Conservation (phyloP, 2,797 vertebrate species). For the Zenarchopterus dispar region DNA sequence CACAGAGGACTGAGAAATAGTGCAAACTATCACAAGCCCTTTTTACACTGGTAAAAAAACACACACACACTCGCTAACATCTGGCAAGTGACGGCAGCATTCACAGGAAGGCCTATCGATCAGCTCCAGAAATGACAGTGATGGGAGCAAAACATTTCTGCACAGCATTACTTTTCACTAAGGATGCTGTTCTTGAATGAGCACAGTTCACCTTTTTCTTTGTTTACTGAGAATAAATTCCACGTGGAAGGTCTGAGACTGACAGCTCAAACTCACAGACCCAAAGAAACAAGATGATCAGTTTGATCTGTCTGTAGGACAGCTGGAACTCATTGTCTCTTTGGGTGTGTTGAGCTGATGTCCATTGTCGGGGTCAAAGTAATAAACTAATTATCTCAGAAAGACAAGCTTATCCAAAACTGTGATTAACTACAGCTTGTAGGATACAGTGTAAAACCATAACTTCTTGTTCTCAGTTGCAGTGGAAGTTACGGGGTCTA, state of each 20-base stretch:
- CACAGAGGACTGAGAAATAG: constrained; percentile 10
- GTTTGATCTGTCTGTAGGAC: not conserved
- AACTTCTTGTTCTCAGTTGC: no score
- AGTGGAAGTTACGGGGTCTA: no score
- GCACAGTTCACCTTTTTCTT: not conserved
- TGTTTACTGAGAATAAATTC: not conserved
- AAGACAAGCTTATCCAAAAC: no score
- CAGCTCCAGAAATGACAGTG: no score
- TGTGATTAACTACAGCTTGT: no score
- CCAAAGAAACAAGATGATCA: not conserved
- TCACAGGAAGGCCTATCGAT: no score
- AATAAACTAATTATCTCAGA: no score
- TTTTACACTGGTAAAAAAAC: not conserved
- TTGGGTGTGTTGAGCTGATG: not conserved
- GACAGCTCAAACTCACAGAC: not conserved
- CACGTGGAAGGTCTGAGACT: not conserved
- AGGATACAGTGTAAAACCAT: no score
- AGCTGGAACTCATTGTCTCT: not conserved
- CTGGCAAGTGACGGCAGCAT: not conserved
- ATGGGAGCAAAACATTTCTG: no score
- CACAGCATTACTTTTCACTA: no score
- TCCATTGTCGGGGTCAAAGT: no score
- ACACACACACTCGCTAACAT: constrained; percentile 3
- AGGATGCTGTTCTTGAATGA: no score
- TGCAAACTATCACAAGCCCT: not conserved